Percentiles rank a stretch among this genome's conserved stretches.
These are phyloP conservation scores for Mnemiopsis leidyi DNA, from an alignment of 37 sponge, comb jelly and placozoan genomes.

Conservation along the genomic window DNA sequence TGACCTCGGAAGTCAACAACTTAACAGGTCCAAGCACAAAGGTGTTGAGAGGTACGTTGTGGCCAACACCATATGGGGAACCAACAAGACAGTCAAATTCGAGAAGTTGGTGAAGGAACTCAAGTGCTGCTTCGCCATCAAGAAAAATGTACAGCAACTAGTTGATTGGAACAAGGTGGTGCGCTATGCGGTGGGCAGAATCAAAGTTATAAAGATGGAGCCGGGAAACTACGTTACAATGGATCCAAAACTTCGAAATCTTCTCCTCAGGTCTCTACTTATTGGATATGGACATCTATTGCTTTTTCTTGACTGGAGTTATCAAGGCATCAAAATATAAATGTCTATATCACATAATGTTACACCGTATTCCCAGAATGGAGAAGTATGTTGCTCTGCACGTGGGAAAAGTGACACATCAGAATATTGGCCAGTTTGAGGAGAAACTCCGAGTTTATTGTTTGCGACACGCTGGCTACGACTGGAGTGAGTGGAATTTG, in stretches of 20 bases:
- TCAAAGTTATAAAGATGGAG: not conserved
- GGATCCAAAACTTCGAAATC: not conserved
- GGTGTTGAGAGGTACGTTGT: conserved; percentile 15
- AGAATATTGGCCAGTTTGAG: not conserved
- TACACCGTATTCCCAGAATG: not conserved
- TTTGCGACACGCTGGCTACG: not conserved
- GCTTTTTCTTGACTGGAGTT: no score
- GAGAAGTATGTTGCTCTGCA: not conserved
- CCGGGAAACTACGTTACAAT: not conserved
- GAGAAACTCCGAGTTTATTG: not conserved
- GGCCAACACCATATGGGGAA: not conserved
- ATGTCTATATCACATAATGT: no score
- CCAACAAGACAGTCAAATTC: not conserved
- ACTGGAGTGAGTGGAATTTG: not conserved
- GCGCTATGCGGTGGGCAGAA: not conserved
- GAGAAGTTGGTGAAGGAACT: not conserved
- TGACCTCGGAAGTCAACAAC: no score
- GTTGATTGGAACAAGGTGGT: conserved; percentile 1
- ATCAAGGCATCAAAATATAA: no score
- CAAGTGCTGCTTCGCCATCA: conserved; percentile 1
- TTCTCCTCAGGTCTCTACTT: not conserved
- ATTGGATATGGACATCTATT: not conserved
- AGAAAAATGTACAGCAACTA: not conserved
- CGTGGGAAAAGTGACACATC: not conserved
- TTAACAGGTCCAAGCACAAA: not conserved